phyloP scores from a whole-genome alignment of 2,888 invertebrate genomes.

The Nycteola revayana region DNA sequence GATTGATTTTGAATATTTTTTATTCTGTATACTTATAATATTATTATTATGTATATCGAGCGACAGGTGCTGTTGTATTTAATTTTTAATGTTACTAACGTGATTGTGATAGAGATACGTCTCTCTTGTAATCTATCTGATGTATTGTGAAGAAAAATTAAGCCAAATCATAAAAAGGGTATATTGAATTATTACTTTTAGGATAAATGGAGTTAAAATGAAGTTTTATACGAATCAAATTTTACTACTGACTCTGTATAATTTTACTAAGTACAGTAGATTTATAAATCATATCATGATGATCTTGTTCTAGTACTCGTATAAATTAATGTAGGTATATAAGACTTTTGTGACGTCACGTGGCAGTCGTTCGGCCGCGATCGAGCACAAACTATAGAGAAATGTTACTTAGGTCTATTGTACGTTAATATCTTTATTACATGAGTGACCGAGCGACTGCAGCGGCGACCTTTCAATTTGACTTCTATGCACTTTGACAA shows the following conservation, averaged over 20 bases:
- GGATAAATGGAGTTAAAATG: conserved; percentile 69
- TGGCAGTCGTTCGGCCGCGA: conserved; percentile 29
- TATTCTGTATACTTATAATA: conserved; percentile 51
- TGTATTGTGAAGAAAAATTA: conserved; percentile 60
- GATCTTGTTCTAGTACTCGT: conserved; percentile 56
- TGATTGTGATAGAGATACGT: conserved; percentile 69
- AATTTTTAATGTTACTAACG: conserved; percentile 70
- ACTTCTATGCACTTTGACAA: conserved; percentile 35
- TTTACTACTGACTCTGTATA: conserved; percentile 70
- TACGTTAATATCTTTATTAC: conserved; percentile 20
- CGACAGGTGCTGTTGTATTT: conserved; percentile 77
- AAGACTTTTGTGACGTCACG: conserved; percentile 41
- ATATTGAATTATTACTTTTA: conserved; percentile 77
- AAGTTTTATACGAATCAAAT: conserved; percentile 75
- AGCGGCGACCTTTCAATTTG: conserved; percentile 31
- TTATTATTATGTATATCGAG: conserved; percentile 66
- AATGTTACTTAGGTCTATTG: conserved; percentile 31
- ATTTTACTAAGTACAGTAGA: conserved; percentile 75
- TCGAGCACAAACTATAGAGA: conserved; percentile 38
- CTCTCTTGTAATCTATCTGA: conserved; percentile 70
- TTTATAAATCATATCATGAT: conserved; percentile 71
- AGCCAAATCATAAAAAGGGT: conserved; percentile 80
- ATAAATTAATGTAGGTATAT: conserved; percentile 56
- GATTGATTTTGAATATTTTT: conserved; percentile 64
- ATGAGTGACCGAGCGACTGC: conserved; percentile 16